phyloP scores from a whole-genome alignment of 2,113 vertebrate genomes.

The Chionomys nivalis region DNA sequence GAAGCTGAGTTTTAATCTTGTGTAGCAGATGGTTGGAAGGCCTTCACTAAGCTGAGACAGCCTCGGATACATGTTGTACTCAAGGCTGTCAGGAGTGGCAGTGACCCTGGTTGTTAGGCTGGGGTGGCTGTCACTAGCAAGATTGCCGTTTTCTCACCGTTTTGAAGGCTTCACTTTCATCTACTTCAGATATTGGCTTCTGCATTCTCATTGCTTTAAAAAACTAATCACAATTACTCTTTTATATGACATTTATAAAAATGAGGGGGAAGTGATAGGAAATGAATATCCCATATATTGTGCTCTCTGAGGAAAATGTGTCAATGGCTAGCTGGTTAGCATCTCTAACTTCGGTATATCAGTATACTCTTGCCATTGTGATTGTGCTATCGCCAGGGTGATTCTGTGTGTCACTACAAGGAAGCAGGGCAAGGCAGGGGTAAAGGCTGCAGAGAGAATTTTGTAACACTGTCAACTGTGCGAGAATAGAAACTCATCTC shows the following conservation, averaged over 20 bases:
- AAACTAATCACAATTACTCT: neutral
- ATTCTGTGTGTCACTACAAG: neutral
- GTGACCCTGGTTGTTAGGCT: neutral
- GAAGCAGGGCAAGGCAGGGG: neutral
- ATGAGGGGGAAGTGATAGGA: neutral
- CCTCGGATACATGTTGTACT: neutral
- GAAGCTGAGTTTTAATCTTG: neutral
- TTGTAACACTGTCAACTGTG: neutral
- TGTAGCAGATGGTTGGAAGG: neutral
- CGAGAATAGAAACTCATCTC: neutral
- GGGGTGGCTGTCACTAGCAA: neutral
- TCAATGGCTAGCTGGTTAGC: neutral
- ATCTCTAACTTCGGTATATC: neutral
- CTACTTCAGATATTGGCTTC: neutral
- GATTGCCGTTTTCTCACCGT: neutral
- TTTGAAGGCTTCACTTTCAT: neutral
- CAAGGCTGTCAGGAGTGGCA: neutral
- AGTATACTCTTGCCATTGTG: neutral
- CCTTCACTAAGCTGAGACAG: neutral
- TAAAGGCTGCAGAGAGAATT: neutral
- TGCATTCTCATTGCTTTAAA: neutral
- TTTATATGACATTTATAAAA: slow-evolving; percentile 41
- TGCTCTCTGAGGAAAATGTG: neutral
- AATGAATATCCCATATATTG: neutral
- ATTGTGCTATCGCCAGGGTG: neutral